Evolutionary conservation across 2,888 invertebrate genomes (phyloP), one percentile per base, ranked within the genome.

Genomic region (Lochmaea capreae): DNA sequence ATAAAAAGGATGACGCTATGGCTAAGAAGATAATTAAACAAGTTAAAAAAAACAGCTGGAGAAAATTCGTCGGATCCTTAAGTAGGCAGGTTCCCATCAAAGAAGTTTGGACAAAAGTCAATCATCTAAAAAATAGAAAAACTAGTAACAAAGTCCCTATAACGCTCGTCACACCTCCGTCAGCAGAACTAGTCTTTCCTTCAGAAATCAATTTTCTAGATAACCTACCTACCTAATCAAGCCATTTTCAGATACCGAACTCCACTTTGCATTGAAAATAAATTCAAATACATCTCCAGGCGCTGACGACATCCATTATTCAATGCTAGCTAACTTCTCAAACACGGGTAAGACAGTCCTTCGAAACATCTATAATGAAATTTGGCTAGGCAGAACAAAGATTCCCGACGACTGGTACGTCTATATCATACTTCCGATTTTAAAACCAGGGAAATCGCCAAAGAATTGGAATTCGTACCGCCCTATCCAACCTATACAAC

Each of bases 21-120:
- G 62, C 14, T 62, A 69, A 39, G 33, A 62, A 18, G 39, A 69
- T 33, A 11, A 49, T 69, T 12, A 69, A 69, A 62, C n/a, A 62
- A 39, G 16, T 33, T 14, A 66, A 26, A 66, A 54, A 22, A 1
- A 22, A 22, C 26, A 52, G 54, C 26, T 73, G 70, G 57, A 58
- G 61, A 54, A 10, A 12, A 16, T 69, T 22, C 39, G 69, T 59
- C 52, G 16, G 42, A 14, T 49, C 61, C 52, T 39, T 66, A 12
- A 73, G 61, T 16, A 59, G 57, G 61, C 26, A 57, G 18, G 59
- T 62, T 4, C 73, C 65, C 10, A 70, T 70, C 6, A 26, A 26
- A 33, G 33, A 59, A 22, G 63, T 70, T 9, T 73, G 69, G 66
- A 43, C 58, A 62, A 69, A 49, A 33, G 66, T 73, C 10, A 70